Conservation (phyloP, 2,888 invertebrate genomes). For the Microctonus brassicae region DNA sequence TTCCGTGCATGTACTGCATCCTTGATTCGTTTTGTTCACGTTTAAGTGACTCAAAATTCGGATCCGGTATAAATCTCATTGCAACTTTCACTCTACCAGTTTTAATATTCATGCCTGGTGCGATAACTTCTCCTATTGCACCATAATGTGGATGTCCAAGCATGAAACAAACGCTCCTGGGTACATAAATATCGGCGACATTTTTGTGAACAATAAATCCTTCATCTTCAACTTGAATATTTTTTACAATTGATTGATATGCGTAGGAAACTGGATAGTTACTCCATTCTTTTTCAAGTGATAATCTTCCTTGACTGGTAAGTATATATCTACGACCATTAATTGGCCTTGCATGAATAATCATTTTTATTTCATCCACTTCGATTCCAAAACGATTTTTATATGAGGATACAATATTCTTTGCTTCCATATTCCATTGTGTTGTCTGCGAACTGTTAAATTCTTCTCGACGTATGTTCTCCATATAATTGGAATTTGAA, state of each 20-base stretch:
- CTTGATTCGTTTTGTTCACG: conserved; percentile 60
- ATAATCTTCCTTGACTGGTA: conserved; percentile 75
- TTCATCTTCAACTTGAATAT: conserved; percentile 71
- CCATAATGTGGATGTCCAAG: conserved; percentile 87
- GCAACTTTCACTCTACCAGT: conserved; percentile 76
- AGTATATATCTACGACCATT: conserved; percentile 78
- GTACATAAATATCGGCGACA: conserved; percentile 78
- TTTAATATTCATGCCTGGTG: conserved; percentile 71
- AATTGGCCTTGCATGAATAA: conserved; percentile 81
- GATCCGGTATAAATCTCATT: conserved; percentile 72
- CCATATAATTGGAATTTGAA: conserved; percentile 34
- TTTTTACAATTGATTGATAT: conserved; percentile 76
- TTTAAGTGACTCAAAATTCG: conserved; percentile 66
- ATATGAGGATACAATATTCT: conserved; percentile 63
- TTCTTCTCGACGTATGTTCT: conserved; percentile 49
- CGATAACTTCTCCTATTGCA: conserved; percentile 78
- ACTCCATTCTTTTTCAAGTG: conserved; percentile 82
- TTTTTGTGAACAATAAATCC: conserved; percentile 67
- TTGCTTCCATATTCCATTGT: conserved; percentile 61
- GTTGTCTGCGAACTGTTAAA: conserved; percentile 39
- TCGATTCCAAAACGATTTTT: conserved; percentile 83
- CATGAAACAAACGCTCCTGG: conserved; percentile 80
- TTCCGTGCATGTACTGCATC: conserved; percentile 72
- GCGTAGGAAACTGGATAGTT: conserved; percentile 76
- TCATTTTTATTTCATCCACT: conserved; percentile 76